Evolutionary conservation across 2,888 invertebrate species (phyloP), one percentile per base, ranked within the genome.

Genomic region (Cantharis rustica): DNA sequence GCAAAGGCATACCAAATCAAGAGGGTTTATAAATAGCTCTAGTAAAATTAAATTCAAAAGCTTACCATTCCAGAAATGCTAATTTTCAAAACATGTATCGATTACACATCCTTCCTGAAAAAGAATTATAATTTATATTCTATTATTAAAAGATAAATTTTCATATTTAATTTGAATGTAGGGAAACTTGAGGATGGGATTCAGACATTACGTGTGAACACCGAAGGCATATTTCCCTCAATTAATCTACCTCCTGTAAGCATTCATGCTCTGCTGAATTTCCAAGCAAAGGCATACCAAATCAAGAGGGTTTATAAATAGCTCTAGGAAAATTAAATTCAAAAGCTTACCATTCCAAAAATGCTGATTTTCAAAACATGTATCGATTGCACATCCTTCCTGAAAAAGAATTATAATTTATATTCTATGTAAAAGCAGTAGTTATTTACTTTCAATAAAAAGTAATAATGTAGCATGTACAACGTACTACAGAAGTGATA

Each of bases 221-320:
- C 93, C 93, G 93, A 94, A 94, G 93, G 93, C 93, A 93, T 92
- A 89, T 89, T 92, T 92, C 92, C 90, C 92, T 89, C 88, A 76
- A 68, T 82, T 89, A 82, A 87, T 94, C 82, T 94, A 89, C 93
- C 93, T 93, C 93, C 88, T 91, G 92, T 90, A 90, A 91, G 93
- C 93, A 93, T 92, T 93, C 93, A 93, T 93, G 93, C 92, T 82
- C 90, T 91, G 90, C 90, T n/a, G 47, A 47, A n/a, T 7, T 13
- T 47, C 47, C n/a, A 47, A 47, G 47, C 47, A 47, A 47, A 47
- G 47, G 47, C 47, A 47, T 47, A 47, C 47, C 47, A 47, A 47
- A 47, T 47, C 47, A 47, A n/a, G 47, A 47, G 47, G 47, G 7
- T 47, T 3, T 47, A 4, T n/a, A 47, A 47, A 13, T 13, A 5